phyloP scores from a whole-genome alignment of 2,888 invertebrate genomes.

The Onthophagus sagittarius region DNA sequence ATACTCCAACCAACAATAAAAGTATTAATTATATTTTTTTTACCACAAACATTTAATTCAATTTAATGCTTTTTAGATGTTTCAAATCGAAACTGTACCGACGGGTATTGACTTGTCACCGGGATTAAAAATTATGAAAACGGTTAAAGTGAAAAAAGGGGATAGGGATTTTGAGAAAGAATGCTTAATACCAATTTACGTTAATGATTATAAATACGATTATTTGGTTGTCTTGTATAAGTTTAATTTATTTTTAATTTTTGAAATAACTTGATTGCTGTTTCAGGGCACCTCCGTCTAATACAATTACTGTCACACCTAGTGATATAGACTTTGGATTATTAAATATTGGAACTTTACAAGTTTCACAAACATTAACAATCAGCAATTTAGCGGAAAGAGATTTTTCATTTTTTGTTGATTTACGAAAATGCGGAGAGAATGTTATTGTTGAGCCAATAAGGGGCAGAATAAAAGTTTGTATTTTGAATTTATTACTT shows the following conservation, averaged over 20 bases:
- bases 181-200: neutral
- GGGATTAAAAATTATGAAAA: neutral
- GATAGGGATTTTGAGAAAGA: neutral
- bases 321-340: neutral
- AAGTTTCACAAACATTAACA: neutral
- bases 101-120: neutral
- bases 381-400: neutral
- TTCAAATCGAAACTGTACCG: neutral
- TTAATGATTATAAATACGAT: conserved; percentile 1
- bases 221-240: neutral
- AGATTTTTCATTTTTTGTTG: neutral
- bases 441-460: neutral
- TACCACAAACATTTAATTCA: neutral
- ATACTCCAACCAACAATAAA: conserved; percentile 38
- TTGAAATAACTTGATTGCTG: neutral
- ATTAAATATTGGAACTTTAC: neutral
- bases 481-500: too few relatives aligned
- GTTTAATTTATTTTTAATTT: neutral
- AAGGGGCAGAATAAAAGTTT: neutral
- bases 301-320: neutral
- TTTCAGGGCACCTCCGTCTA: neutral
- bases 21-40: neutral
- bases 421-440: neutral
- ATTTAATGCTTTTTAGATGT: neutral
- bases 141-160: neutral